Percentiles rank a stretch among this genome's conserved stretches.
Conservation (phyloP, 2,888 invertebrate species). For the Lomographa bimaculata region DNA sequence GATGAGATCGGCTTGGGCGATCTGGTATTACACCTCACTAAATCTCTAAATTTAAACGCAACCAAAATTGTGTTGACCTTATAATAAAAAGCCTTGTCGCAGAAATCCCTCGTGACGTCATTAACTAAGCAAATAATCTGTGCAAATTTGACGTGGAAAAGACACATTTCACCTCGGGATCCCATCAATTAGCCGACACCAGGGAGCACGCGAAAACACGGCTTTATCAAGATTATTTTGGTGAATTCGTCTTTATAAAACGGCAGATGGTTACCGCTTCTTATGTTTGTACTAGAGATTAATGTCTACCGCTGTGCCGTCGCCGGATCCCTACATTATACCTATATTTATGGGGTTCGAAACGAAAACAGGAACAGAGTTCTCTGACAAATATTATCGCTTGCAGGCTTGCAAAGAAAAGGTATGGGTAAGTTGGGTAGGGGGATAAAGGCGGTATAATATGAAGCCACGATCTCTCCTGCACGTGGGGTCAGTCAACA, state of each 20-base stretch:
- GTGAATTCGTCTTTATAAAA: slow-evolving; percentile 35
- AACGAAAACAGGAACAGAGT: slow-evolving; percentile 18
- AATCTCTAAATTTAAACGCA: too few relatives aligned
- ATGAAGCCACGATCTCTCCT: too few relatives aligned
- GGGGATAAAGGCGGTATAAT: too few relatives aligned
- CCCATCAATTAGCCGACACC: slow-evolving; percentile 48
- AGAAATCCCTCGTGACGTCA: slow-evolving; percentile 26
- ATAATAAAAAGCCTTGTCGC: too few relatives aligned
- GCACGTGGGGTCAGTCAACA: too few relatives aligned
- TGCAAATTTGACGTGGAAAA: slow-evolving; percentile 32
- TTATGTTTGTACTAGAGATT: slow-evolving; percentile 65
- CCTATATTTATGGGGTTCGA: slow-evolving; percentile 6
- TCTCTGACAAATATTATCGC: slow-evolving; percentile 9
- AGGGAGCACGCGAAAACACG: slow-evolving; percentile 40
- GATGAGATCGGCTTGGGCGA: too few relatives aligned
- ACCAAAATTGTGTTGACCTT: too few relatives aligned
- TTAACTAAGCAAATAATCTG: slow-evolving; percentile 31
- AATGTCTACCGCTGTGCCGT: slow-evolving; percentile 45
- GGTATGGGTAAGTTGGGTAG: too few relatives aligned
- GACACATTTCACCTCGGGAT: slow-evolving; percentile 39
- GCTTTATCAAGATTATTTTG: slow-evolving; percentile 37
- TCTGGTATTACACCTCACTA: too few relatives aligned
- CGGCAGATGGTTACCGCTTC: slow-evolving; percentile 52
- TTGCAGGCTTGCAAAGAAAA: slow-evolving; percentile 1
- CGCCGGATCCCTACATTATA: slow-evolving; percentile 9